These are phyloP conservation scores for Spheniscus humboldti DNA, from an alignment of 2,797 vertebrate species.

Conservation along the genomic window DNA sequence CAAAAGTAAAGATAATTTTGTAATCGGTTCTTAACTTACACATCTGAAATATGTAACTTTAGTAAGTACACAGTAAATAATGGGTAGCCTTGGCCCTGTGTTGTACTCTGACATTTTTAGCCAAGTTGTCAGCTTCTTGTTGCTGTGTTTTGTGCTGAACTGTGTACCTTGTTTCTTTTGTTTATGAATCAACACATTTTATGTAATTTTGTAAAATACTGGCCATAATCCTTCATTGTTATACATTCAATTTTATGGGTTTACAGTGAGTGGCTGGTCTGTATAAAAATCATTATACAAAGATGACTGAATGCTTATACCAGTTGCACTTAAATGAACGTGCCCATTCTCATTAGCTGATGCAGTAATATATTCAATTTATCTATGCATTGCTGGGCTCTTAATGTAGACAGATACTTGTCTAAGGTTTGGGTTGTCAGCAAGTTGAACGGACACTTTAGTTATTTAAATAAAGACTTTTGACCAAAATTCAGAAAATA, in stretches of 20 bases:
- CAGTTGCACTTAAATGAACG: conserved; percentile 78
- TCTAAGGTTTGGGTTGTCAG: conserved; percentile 77
- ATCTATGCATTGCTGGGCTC: conserved; percentile 94
- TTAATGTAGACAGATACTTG: conserved; percentile 73
- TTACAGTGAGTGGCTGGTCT: conserved; percentile 59
- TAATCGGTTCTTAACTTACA: conserved; percentile 48
- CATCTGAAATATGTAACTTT: conserved; percentile 22
- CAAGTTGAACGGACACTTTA: conserved; percentile 80
- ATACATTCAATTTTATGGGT: too few relatives aligned
- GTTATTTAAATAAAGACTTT: conserved; percentile 77
- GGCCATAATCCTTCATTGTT: too few relatives aligned
- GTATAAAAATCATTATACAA: conserved; percentile 57
- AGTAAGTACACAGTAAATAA: conserved; percentile 68
- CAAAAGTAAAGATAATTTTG: conserved; percentile 45
- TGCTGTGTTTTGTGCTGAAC: conserved; percentile 73
- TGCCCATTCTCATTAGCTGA: conserved; percentile 80
- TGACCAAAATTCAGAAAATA: conserved; percentile 81
- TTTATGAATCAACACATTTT: conserved; percentile 50
- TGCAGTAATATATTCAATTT: conserved; percentile 89
- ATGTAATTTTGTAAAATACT: neutral
- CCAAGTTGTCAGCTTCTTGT: conserved; percentile 69
- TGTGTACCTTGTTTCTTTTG: conserved; percentile 51
- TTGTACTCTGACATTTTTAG: conserved; percentile 68
- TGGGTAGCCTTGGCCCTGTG: conserved; percentile 72
- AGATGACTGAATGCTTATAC: conserved; percentile 74